A percentile compares a stretch with the other conserved stretches of the same genome.
Evolutionary conservation across 1,140 invertebrate genomes (phyloP).

Genomic region (Protaetia brevitarsis): DNA sequence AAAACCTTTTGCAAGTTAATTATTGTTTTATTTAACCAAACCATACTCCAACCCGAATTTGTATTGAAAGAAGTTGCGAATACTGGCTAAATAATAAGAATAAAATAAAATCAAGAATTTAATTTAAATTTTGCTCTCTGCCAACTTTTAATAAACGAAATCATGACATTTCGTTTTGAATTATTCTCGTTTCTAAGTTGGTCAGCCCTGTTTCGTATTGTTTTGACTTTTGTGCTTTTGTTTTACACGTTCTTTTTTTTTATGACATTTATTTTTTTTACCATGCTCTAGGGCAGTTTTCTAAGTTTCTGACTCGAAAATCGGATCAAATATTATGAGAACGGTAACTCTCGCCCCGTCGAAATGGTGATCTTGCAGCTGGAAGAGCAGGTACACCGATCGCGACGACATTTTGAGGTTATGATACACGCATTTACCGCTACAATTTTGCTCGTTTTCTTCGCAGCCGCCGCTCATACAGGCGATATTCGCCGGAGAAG

Average conservation of each 20-base stretch:
- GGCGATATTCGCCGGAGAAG: conserved; percentile 60
- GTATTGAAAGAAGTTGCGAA: neutral
- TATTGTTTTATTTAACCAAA: too few species aligned
- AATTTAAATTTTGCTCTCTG: too few species aligned
- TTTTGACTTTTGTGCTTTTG: conserved; percentile 24
- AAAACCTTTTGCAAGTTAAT: too few species aligned
- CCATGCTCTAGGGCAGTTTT: conserved; percentile 27
- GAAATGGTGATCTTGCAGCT: conserved; percentile 44
- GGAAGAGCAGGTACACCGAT: conserved; percentile 40
- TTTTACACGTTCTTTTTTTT: conserved; percentile 25
- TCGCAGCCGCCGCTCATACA: conserved; percentile 58
- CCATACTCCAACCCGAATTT: too few species aligned
- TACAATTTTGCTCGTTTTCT: conserved; percentile 24
- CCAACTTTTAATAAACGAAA: too few species aligned
- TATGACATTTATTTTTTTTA: conserved; percentile 25
- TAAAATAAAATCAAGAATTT: too few species aligned
- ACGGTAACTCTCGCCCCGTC: neutral
- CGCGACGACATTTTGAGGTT: conserved; percentile 32
- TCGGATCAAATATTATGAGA: conserved; percentile 17
- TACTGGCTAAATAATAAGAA: too few species aligned
- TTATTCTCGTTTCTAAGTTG: too few species aligned
- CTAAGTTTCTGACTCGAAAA: conserved; percentile 22
- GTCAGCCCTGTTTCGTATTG: too few species aligned
- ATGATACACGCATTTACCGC: neutral
- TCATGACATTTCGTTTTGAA: too few species aligned